Conservation (phyloP, 2,797 vertebrate species). For the Danio choprae region DNA sequence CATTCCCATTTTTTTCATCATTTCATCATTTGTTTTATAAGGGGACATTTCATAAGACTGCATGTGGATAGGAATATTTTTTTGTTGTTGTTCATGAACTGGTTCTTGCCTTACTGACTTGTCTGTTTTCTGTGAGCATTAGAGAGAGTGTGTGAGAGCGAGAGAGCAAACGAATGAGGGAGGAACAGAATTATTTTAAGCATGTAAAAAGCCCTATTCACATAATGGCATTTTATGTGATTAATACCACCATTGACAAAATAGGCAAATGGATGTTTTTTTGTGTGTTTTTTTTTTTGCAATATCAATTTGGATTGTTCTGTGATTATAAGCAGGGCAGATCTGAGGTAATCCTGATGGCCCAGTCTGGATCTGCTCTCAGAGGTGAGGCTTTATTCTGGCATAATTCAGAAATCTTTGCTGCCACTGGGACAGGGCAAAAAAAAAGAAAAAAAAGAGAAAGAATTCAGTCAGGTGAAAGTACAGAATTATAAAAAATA, state of each 20-base stretch:
- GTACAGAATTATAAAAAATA: background rate
- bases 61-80: background rate
- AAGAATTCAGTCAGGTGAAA: background rate
- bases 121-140: constrained; percentile 10
- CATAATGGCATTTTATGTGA: constrained; percentile 65
- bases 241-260: constrained; percentile 75
- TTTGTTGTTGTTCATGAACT: background rate
- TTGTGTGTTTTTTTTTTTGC: constrained; percentile 61
- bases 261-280: constrained; percentile 73
- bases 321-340: constrained; percentile 44
- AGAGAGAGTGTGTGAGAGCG: background rate
- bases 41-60: background rate
- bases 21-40: background rate
- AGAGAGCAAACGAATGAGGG: background rate
- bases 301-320: constrained; percentile 67
- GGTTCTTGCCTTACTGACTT: background rate
- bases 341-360: constrained; percentile 26
- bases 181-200: constrained; percentile 9
- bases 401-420: constrained; percentile 30
- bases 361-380: constrained; percentile 19
- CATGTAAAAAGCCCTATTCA: constrained; percentile 53
- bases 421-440: background rate
- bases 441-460: too few species aligned
- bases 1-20: too few species aligned
- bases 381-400: constrained; percentile 35